Evolutionary conservation across 1,140 invertebrate genomes (phyloP), one percentile per base, ranked within the genome.

Genomic region (Papilio polytes): DNA sequence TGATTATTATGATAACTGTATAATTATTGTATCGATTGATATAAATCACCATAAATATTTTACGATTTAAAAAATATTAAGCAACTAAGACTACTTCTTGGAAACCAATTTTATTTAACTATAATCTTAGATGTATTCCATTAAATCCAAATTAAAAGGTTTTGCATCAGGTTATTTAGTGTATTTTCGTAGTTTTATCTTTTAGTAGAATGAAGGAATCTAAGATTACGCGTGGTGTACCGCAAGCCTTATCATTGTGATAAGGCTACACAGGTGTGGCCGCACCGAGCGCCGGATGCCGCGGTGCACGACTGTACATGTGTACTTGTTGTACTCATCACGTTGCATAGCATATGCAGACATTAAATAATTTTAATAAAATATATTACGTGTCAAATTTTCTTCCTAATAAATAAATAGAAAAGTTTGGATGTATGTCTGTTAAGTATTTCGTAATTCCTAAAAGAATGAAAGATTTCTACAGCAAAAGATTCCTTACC

Each of bases 191-290:
- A 20, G 3, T 56, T 56, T 56, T 56, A 56, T 56, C 53, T 56
- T 0, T 78, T 46, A 53, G 0, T 48, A 20, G 1, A 53, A 73
- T 51, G 26, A 9, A 41, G 63, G 44, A 77, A 63, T 77, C 53
- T 78, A 22, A 26, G 74, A 26, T 12, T 53, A 46, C 15, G 36
- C 72, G 66, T 8, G 48, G 79, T 10, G 80, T 81, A 74, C 73
- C n/a, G 36, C 73, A 48, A 46, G 4, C 83, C 82, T 83, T 88
- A 88, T 90, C 88, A 81, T 1, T 31, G 48, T 84, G 88, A 90
- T 90, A 88, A 85, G 51, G 70, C 81, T 86, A 86, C 87, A 85
- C 88, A 90, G 88, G 87, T 90, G 87, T 86, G 85, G 84, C 79
- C 81, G 86, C 81, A 84, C 85, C 79, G 80, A 56, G 82, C 85